Conservation (phyloP, 2,888 invertebrate genomes). For the Dryobota labecula region DNA sequence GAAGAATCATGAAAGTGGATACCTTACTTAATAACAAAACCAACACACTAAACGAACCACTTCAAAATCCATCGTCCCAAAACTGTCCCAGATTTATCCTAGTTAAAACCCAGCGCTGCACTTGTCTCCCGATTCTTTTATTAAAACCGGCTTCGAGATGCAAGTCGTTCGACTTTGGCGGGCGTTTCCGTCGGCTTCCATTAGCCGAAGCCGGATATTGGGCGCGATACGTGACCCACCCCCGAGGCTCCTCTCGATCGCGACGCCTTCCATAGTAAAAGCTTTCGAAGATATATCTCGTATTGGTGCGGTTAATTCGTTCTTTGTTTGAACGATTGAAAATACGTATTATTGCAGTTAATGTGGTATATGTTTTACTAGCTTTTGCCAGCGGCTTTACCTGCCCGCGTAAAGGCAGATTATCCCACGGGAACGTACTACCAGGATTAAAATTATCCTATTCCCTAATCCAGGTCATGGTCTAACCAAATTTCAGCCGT, state of each 20-base stretch:
- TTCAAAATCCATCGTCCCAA: not conserved
- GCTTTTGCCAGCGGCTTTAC: too few relatives aligned
- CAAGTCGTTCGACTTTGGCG: constrained; percentile 55
- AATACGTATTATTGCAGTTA: not conserved
- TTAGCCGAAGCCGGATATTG: constrained; percentile 67
- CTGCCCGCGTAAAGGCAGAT: too few relatives aligned
- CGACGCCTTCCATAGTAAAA: constrained; percentile 54
- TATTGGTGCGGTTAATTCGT: constrained; percentile 24
- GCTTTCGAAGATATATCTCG: constrained; percentile 55
- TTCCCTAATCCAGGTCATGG: too few relatives aligned
- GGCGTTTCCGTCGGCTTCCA: constrained; percentile 65
- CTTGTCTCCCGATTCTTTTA: constrained; percentile 57
- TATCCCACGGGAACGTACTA: too few relatives aligned
- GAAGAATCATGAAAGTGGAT: too few relatives aligned
- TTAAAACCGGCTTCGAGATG: constrained; percentile 53
- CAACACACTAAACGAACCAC: not conserved
- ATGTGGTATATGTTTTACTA: too few relatives aligned
- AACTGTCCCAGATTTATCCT: constrained; percentile 18
- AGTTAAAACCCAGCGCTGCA: constrained; percentile 37
- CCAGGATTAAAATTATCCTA: too few relatives aligned
- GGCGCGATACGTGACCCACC: constrained; percentile 65
- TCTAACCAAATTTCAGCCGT: too few relatives aligned
- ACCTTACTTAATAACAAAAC: not conserved
- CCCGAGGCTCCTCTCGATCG: constrained; percentile 47
- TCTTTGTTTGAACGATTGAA: constrained; percentile 19